Conservation (phyloP, 2,888 invertebrate genomes). For the Horisme vitalbata region DNA sequence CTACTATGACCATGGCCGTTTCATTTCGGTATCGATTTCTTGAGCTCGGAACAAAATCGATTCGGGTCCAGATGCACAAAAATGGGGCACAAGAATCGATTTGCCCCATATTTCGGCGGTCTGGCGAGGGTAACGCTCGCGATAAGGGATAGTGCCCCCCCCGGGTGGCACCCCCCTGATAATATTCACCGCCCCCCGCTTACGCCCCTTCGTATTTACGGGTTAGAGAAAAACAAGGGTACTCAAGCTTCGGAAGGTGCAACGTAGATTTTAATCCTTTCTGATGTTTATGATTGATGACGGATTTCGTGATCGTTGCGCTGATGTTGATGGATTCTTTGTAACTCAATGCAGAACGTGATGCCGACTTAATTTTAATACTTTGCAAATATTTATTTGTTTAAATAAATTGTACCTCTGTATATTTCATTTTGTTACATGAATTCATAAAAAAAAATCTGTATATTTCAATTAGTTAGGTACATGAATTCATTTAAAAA, state of each 20-base stretch:
- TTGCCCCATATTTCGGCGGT: constrained; percentile 81
- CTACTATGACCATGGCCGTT: constrained; percentile 17
- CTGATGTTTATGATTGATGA: constrained; percentile 83
- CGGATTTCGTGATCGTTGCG: constrained; percentile 77
- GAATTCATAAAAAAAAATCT: no score
- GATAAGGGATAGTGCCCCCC: constrained; percentile 82
- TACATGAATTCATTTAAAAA: no score
- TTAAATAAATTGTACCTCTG: constrained; percentile 9
- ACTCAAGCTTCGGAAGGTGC: constrained; percentile 82
- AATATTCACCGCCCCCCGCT: constrained; percentile 83
- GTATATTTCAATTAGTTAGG: no score
- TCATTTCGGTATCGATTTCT: constrained; percentile 30
- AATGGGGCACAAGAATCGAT: constrained; percentile 81
- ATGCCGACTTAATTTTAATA: constrained; percentile 51
- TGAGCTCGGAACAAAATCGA: constrained; percentile 59
- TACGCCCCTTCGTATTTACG: constrained; percentile 83
- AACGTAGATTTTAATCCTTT: constrained; percentile 83
- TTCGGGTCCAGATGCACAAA: constrained; percentile 82
- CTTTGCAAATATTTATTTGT: constrained; percentile 41
- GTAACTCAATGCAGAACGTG: constrained; percentile 58
- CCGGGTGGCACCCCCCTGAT: constrained; percentile 67
- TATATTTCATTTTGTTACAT: no score
- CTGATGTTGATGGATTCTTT: constrained; percentile 78
- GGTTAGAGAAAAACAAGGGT: constrained; percentile 83
- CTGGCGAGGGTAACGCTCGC: constrained; percentile 82